Evolutionary conservation across 2,888 invertebrate species (phyloP).

Genomic region (Scaptomyza caliginosa): DNA sequence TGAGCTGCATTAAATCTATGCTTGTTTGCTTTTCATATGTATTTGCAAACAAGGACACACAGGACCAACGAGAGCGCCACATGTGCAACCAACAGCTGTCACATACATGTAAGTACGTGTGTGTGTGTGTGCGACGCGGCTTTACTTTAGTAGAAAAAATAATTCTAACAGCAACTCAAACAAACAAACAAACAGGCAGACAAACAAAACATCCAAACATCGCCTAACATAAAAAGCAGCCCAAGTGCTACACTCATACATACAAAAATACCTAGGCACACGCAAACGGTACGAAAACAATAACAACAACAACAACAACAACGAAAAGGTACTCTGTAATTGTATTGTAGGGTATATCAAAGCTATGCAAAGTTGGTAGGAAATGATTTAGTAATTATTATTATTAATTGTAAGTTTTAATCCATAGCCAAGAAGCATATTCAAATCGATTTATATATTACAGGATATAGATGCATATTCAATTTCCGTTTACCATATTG

Average conservation of each 20-base stretch:
- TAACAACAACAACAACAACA: conserved; percentile 9
- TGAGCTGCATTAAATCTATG: conserved; percentile 76
- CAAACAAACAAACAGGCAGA: conserved; percentile 72
- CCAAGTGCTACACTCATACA: conserved; percentile 41
- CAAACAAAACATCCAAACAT: conserved; percentile 70
- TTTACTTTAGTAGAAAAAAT: conserved; percentile 77
- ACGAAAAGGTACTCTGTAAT: conserved; percentile 20
- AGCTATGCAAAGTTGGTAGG: too few relatives aligned
- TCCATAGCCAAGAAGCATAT: neutral
- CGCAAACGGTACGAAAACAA: neutral
- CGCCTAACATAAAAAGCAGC: conserved; percentile 73
- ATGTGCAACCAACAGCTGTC: conserved; percentile 51
- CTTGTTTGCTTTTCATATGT: conserved; percentile 77
- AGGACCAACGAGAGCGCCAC: conserved; percentile 32
- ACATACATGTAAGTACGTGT: conserved; percentile 15
- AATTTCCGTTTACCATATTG: conserved; percentile 10
- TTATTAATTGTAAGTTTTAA: neutral
- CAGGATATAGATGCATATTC: conserved; percentile 38
- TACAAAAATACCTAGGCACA: neutral
- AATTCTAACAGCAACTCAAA: conserved; percentile 81
- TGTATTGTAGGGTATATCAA: too few relatives aligned
- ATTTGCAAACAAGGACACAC: conserved; percentile 71
- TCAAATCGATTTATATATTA: neutral
- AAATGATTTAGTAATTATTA: too few relatives aligned
- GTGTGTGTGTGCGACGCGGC: conserved; percentile 62